Base-by-base conservation (phyloP, 2,113 vertebrate species). In the Pterocles burchelli region DNA sequence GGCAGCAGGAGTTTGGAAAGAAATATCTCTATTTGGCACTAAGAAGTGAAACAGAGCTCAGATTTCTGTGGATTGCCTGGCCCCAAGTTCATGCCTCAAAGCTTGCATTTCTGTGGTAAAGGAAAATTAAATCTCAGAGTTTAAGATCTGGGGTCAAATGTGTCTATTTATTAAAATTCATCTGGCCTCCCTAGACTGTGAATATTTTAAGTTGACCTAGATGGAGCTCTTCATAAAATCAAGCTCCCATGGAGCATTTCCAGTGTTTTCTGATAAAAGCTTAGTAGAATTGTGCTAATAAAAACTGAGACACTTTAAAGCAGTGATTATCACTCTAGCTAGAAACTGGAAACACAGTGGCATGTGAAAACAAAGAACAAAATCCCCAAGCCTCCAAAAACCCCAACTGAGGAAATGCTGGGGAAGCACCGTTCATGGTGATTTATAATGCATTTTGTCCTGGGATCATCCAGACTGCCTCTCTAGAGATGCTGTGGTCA, bases 1-100 rank as follows among this genome's bases (percentile, higher is more conserved):
- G 86, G 77, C 91, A 95, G 89, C 84, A 86, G 94, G 95, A 95
- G 80, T 91, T 96, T 87, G 94, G 86, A 97, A 96, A 95, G 84
- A 95, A 96, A 91, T 92, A 89, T 71, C 72, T 67, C 65, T 86
- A 17, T 87, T 84, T 96, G 96, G 94, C 95, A 95, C 65, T 13
- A 34, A 68, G 45, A 92, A 91, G 38, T 78, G 73, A 89, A 89
- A 68, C 52, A 78, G 70, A 95, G 80, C 80, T 92, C 86, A 87
- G 17, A 68, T 96, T 95, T 95, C 83, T 85, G 57, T 68, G 89
- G 94, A 90, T 92, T 84, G 26, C 41, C 66, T 95, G 84, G 83
- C 38, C 76, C 31, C 29, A 81, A 67, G 76, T 78, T 96, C 55
- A 84, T 20, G 65, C 67, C 68, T 92, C 68, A 90, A 73, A 75